These are phyloP conservation scores for Gallinago media DNA, from an alignment of 2,113 vertebrate species.

Conservation along the genomic window DNA sequence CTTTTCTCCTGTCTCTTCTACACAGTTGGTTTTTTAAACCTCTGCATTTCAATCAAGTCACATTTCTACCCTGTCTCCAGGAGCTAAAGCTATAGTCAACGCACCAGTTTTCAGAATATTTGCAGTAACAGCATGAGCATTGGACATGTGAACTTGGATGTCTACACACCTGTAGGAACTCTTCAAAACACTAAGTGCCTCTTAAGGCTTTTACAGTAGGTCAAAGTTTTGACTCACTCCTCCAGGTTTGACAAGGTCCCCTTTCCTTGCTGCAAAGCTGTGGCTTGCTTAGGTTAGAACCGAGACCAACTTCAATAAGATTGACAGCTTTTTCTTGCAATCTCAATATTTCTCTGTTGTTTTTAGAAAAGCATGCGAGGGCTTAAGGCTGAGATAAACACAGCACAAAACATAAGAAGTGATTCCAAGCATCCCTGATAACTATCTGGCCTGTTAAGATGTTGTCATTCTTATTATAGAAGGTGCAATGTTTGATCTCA, in stretches of 20 bases:
- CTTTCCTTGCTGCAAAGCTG: not conserved
- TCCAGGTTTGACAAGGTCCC: not conserved
- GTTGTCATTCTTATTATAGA: constrained; percentile 58
- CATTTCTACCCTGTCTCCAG: not conserved
- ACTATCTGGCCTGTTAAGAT: not conserved
- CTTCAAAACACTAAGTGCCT: not conserved
- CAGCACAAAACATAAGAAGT: not conserved
- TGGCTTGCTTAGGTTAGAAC: not conserved
- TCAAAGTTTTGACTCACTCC: not conserved
- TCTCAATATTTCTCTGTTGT: not conserved
- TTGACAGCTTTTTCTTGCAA: not conserved
- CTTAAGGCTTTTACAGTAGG: not conserved
- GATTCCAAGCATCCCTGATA: constrained; percentile 10
- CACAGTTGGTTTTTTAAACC: not conserved
- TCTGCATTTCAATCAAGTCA: not conserved
- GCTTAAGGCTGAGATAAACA: not conserved
- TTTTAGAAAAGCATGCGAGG: not conserved
- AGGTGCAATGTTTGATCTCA: constrained; percentile 56
- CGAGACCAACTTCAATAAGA: not conserved
- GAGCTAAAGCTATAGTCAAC: not conserved
- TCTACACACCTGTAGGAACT: not conserved
- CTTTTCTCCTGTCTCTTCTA: not conserved
- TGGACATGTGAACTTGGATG: not conserved
- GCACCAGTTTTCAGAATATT: not conserved
- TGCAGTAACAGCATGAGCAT: not conserved